These are phyloP conservation scores for Amaurobius ferox DNA, from an alignment of 2,888 invertebrate species.

Conservation along the genomic window DNA sequence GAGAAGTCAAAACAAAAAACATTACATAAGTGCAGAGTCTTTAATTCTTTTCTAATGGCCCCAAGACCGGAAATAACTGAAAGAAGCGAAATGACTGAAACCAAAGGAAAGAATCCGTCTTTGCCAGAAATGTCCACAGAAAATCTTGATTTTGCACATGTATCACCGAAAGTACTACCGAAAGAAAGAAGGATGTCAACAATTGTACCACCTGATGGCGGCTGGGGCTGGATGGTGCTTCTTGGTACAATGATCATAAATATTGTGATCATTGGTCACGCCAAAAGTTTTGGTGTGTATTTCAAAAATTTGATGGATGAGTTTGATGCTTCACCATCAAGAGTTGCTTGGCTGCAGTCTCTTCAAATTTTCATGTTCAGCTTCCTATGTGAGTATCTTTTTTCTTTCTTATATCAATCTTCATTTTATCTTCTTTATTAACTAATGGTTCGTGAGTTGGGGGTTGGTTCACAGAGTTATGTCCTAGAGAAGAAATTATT, in stretches of 20 bases:
- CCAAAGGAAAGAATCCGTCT: not conserved
- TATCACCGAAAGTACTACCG: not conserved
- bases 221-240: slow-evolving; percentile 91
- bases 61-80: not conserved
- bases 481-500: too few relatives aligned
- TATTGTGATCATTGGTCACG: slow-evolving; percentile 89
- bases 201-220: slow-evolving; percentile 87
- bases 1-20: too few relatives aligned
- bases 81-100: not conserved
- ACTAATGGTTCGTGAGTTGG: too few relatives aligned
- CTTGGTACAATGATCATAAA: slow-evolving; percentile 88
- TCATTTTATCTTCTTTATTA: too few relatives aligned
- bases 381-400: slow-evolving; percentile 84
- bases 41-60: not conserved
- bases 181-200: not conserved
- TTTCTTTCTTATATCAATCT: not conserved
- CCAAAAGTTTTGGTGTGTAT: slow-evolving; percentile 91
- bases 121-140: not conserved
- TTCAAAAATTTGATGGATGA: slow-evolving; percentile 89
- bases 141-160: not conserved
- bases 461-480: too few relatives aligned
- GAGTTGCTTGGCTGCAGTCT: slow-evolving; percentile 90
- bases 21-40: not conserved
- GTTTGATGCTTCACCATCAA: slow-evolving; percentile 85
- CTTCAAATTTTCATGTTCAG: slow-evolving; percentile 92